Base-by-base conservation (phyloP, 1,140 invertebrate species). In the Zaprionus africanus region DNA sequence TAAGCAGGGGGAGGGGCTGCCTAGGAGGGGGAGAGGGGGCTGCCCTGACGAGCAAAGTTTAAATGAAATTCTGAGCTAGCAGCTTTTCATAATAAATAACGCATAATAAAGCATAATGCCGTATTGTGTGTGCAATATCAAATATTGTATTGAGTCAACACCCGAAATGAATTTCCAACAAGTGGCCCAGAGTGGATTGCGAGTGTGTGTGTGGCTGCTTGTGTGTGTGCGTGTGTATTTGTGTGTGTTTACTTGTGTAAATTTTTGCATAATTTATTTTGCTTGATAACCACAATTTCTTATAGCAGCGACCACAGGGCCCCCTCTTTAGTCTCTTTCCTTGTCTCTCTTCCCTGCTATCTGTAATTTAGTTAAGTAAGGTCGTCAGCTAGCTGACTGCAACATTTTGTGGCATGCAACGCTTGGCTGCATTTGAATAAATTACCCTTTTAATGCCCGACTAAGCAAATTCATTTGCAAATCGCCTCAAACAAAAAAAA, bases 41-140 rank as follows among this genome's bases (percentile, higher is more conserved):
- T 24, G 19, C 36, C 12, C 7, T 46, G 41, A 46, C 41, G 41
- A 46, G 17, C 57, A 83, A 87, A 77, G 76, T 90, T 88, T 76
- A 88, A 88, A 88, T 88, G 81, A 84, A 88, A 76, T 84, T 81
- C 81, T 90, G 62, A 88, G 85, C 84, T 71, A 65, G 78, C 81
- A 81, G 84, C 83, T 90, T 88, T 88, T 88, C 84, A 84, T 88
- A 90, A 88, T 88, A 88, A 84, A 88, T 88, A 84, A 83, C 60
- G 76, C 81, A 83, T 88, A 83, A 86, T 80, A 79, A 86, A 64
- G 61, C 83, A 75, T 86, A 86, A 86, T 85, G 74, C 82, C 61
- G 81, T 85, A 51, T 49, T 49, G 46, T 84, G 46, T 84, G 78
- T 84, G 82, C 67, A 74, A 80, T 72, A 81, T 64, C 69, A 75